Evolutionary conservation across 2,797 vertebrate species (phyloP).

Genomic region (Hapalemur alaotrensis): DNA sequence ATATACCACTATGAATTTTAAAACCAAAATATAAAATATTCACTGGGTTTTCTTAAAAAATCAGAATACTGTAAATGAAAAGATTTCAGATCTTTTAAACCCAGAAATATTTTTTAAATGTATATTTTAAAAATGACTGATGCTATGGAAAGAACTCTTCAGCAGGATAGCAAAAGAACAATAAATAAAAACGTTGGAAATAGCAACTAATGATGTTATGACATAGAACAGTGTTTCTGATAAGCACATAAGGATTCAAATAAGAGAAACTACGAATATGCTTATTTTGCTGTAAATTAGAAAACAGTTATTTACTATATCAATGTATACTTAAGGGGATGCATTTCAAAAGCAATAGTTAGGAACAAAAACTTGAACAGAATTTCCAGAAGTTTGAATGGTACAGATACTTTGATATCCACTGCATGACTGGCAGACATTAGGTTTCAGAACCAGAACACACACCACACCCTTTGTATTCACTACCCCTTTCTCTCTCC

Average conservation of each 20-base stretch:
- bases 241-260: neutral
- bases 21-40: neutral
- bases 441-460: neutral
- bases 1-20: neutral
- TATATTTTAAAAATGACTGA: neutral
- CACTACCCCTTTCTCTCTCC: neutral
- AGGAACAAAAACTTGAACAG: neutral
- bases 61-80: neutral
- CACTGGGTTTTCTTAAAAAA: neutral
- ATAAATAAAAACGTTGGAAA: conserved; percentile 15
- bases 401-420: neutral
- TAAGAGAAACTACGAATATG: neutral
- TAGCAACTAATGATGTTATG: neutral
- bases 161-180: neutral
- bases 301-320: neutral
- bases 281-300: neutral
- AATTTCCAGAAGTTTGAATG: neutral
- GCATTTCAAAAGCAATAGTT: neutral
- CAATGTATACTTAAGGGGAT: neutral
- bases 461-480: neutral
- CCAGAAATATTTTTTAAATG: neutral
- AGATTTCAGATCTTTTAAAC: neutral
- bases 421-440: neutral
- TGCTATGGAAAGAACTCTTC: neutral
- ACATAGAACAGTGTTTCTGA: neutral